These are phyloP conservation scores for Gavia stellata DNA, from an alignment of 2,113 vertebrate genomes.

Conservation along the genomic window DNA sequence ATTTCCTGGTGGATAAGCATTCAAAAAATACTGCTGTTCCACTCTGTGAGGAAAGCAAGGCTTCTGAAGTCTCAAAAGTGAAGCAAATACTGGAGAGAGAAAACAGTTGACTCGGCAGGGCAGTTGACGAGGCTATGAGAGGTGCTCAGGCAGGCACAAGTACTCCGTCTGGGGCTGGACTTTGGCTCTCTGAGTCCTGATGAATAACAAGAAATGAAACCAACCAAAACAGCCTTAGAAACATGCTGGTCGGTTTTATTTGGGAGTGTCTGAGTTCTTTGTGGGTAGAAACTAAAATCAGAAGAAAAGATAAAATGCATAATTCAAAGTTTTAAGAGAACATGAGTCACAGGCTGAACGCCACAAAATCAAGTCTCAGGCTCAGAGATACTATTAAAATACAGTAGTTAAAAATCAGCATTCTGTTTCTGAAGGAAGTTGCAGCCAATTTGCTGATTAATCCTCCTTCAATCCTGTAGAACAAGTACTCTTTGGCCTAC, in stretches of 20 bases:
- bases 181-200: neutral
- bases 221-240: neutral
- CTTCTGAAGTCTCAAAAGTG: neutral
- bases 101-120: neutral
- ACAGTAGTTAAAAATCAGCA: conserved; percentile 43
- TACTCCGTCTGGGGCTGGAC: neutral
- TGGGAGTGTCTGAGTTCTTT: neutral
- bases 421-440: conserved; percentile 51
- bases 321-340: conserved; percentile 2
- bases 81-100: neutral
- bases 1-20: neutral
- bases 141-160: neutral
- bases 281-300: neutral
- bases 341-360: conserved; percentile 35
- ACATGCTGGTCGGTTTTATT: neutral
- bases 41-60: neutral
- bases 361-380: conserved; percentile 22
- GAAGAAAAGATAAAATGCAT: neutral
- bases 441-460: conserved; percentile 62
- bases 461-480: conserved; percentile 34
- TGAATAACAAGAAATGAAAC: neutral
- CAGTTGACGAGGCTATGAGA: neutral
- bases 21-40: neutral
- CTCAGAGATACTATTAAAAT: conserved; percentile 35
- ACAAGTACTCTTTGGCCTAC: conserved; percentile 54